Percentiles rank a stretch among this genome's conserved stretches.
phyloP scores from a whole-genome alignment of 35 echinoderm and acorn worm species.

The Holothuria glaberrima region DNA sequence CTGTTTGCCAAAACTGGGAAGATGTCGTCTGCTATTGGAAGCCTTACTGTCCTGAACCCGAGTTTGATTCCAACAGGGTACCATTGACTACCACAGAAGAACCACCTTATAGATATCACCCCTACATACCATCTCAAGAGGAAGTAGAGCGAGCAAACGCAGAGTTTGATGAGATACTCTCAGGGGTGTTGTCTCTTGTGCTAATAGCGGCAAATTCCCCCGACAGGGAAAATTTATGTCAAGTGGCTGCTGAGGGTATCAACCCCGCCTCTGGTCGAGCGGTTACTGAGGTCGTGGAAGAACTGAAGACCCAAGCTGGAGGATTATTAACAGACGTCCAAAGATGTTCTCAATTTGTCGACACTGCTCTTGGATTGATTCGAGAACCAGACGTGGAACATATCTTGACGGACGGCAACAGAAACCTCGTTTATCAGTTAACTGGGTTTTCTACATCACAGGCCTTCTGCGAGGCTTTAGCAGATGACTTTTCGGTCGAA shows the following conservation, averaged over 20 bases:
- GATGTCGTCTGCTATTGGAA: constrained; percentile 5
- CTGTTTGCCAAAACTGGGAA: background rate
- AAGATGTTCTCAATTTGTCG: background rate
- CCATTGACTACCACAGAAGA: background rate
- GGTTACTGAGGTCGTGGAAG: background rate
- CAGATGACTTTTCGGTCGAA: background rate
- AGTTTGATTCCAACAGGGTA: background rate
- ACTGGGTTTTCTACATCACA: constrained; percentile 11
- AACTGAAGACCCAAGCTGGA: background rate
- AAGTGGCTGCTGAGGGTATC: background rate
- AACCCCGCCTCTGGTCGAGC: constrained; percentile 13
- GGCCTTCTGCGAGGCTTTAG: constrained; percentile 26
- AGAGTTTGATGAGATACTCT: background rate
- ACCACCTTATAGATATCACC: background rate
- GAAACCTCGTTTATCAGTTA: constrained; percentile 1
- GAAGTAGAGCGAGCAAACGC: background rate
- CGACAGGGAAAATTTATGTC: background rate
- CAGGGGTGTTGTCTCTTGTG: background rate
- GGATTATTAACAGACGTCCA: constrained; percentile 1
- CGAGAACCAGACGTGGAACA: background rate
- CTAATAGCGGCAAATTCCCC: background rate
- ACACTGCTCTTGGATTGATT: background rate
- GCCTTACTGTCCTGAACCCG: constrained; percentile 30
- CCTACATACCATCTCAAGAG: constrained; percentile 9
- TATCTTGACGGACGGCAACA: background rate